Evolutionary conservation across 2,888 invertebrate species (phyloP).

Genomic region (Amiota mariae): DNA sequence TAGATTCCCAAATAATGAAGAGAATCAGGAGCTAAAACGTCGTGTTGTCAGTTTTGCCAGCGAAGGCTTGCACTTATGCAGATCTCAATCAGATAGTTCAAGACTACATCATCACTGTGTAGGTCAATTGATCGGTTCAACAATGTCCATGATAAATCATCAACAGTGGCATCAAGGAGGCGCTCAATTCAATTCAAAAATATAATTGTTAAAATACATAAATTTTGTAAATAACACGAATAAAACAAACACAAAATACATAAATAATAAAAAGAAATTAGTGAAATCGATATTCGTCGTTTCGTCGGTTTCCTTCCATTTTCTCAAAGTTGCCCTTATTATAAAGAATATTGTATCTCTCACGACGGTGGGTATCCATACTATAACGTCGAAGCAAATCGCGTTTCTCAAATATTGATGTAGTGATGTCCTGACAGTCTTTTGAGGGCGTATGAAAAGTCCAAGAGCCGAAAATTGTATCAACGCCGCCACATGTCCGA

Average conservation of each 20-base stretch:
- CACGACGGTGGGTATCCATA: conserved; percentile 58
- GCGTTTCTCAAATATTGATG: conserved; percentile 65
- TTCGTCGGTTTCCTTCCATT: conserved; percentile 25
- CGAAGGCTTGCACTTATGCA: conserved; percentile 45
- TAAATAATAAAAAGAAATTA: not conserved
- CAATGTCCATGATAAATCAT: conserved; percentile 53
- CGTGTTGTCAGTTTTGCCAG: conserved; percentile 46
- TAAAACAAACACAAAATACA: not conserved
- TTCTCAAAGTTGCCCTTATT: conserved; percentile 43
- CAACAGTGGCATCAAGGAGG: conserved; percentile 28
- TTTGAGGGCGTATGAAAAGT: conserved; percentile 67
- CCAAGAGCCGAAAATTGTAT: conserved; percentile 72
- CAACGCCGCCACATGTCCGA: conserved; percentile 69
- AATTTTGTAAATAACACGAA: not conserved
- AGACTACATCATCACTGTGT: conserved; percentile 54
- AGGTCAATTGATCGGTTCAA: conserved; percentile 50
- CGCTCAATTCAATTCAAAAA: not conserved
- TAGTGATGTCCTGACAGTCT: conserved; percentile 68
- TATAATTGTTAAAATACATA: too few relatives aligned
- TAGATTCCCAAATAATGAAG: conserved; percentile 28
- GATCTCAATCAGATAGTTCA: conserved; percentile 15
- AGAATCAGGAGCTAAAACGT: conserved; percentile 13
- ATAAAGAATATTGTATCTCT: conserved; percentile 57
- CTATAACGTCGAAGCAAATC: conserved; percentile 66
- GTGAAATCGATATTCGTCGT: too few relatives aligned